These are phyloP conservation scores for Sarcophaga rosellei DNA, from an alignment of 2,888 invertebrate species.

Conservation along the genomic window DNA sequence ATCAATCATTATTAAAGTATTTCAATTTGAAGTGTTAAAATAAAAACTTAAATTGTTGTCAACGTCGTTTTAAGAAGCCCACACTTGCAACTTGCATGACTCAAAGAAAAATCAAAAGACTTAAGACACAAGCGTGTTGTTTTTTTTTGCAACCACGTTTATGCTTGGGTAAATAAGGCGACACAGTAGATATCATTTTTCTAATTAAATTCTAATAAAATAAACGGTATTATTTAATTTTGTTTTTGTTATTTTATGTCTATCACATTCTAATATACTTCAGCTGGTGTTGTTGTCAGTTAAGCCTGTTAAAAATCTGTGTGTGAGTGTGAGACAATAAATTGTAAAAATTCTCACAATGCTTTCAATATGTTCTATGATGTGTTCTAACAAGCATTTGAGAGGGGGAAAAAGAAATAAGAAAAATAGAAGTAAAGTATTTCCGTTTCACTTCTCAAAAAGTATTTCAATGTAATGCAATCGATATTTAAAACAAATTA, in stretches of 20 bases:
- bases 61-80: slow-evolving; percentile 28
- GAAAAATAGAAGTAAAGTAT: slow-evolving; percentile 31
- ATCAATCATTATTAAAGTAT: slow-evolving; percentile 17
- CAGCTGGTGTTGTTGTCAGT: not conserved
- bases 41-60: not conserved
- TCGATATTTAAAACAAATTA: slow-evolving; percentile 15
- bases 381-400: not conserved
- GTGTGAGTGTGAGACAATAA: not conserved
- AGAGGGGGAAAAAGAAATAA: not conserved
- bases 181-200: slow-evolving; percentile 20
- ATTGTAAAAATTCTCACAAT: slow-evolving; percentile 29
- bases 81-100: slow-evolving; percentile 1
- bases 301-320: not conserved
- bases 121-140: slow-evolving; percentile 45
- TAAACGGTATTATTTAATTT: slow-evolving; percentile 14
- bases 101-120: slow-evolving; percentile 33
- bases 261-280: slow-evolving; percentile 5
- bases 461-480: slow-evolving; percentile 25
- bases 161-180: slow-evolving; percentile 22
- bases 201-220: slow-evolving; percentile 33
- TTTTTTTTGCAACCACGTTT: not conserved
- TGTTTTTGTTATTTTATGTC: not conserved
- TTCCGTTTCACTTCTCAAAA: slow-evolving; percentile 58
- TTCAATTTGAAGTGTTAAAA: slow-evolving; percentile 1
- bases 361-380: not conserved